Conservation (phyloP, 2,113 vertebrate genomes). For the Siphamia tubifer region DNA sequence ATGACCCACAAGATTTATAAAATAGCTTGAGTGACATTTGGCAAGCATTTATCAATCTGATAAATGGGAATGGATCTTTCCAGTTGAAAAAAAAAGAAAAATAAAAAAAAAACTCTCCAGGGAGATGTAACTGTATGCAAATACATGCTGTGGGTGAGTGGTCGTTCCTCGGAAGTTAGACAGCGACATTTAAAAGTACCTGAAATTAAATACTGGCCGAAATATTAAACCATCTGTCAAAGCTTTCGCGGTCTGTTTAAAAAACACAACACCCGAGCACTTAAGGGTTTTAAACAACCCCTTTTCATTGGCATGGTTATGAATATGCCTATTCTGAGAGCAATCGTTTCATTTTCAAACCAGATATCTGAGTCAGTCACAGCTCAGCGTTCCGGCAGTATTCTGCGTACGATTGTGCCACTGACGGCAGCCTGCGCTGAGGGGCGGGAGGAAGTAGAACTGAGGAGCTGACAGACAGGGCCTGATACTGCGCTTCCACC, state of each 20-base stretch:
- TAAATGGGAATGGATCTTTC: constrained; percentile 34
- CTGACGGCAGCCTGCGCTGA: constrained; percentile 41
- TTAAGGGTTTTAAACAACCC: constrained; percentile 66
- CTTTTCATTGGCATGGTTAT: constrained; percentile 65
- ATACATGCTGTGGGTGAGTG: constrained; percentile 55
- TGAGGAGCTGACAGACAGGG: constrained; percentile 79
- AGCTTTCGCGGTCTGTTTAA: constrained; percentile 78
- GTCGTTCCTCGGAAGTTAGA: constrained; percentile 43
- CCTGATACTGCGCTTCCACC: constrained; percentile 74
- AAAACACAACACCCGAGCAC: constrained; percentile 80
- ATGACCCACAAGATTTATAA: constrained; percentile 3
- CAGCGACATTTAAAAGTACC: constrained; percentile 60
- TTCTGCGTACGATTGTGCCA: constrained; percentile 53
- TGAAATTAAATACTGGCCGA: constrained; percentile 75
- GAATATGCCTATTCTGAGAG: constrained; percentile 73
- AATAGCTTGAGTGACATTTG: constrained; percentile 23
- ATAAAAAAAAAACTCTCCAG: not conserved
- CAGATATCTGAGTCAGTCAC: constrained; percentile 48
- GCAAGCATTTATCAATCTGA: constrained; percentile 41
- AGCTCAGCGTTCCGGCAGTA: constrained; percentile 14
- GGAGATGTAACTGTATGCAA: constrained; percentile 61
- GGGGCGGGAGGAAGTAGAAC: constrained; percentile 65
- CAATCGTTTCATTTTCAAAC: constrained; percentile 58
- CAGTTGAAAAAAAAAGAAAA: constrained; percentile 40
- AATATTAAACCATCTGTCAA: constrained; percentile 78